A percentile compares a stretch with the other conserved stretches of the same genome.
These are phyloP conservation scores for Oophaga sylvatica DNA, from an alignment of 2,797 vertebrate genomes.

Conservation along the genomic window DNA sequence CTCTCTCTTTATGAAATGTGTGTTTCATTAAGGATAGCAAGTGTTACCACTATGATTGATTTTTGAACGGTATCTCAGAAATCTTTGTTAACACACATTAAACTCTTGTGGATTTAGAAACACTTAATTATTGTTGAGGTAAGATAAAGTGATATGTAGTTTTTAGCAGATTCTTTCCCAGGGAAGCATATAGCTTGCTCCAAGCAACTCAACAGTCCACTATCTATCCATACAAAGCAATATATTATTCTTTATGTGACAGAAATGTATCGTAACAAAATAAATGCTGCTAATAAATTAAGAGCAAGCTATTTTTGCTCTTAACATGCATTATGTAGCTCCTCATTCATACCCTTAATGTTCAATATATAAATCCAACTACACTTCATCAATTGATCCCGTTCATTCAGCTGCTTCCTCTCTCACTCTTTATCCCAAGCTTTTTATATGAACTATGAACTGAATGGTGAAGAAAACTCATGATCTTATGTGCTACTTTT, in stretches of 20 bases:
- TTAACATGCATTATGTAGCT: neutral
- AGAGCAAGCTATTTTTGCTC: neutral
- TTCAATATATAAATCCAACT: constrained; percentile 6
- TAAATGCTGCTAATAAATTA: constrained; percentile 6
- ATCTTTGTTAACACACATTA: neutral
- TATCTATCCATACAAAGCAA: neutral
- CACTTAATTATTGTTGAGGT: constrained; percentile 9
- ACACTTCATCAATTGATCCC: neutral
- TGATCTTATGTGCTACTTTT: neutral
- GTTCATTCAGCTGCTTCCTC: neutral
- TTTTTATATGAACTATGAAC: constrained; percentile 5
- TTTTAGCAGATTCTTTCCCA: neutral
- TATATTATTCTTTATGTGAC: neutral
- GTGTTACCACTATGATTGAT: neutral
- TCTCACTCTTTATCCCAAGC: neutral
- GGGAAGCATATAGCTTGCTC: neutral
- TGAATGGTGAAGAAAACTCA: neutral
- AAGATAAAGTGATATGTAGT: neutral
- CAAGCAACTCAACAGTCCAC: neutral
- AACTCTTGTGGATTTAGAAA: neutral
- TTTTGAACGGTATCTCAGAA: neutral
- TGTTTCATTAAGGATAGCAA: neutral
- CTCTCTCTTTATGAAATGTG: neutral
- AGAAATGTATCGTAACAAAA: neutral
- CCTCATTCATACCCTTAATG: neutral